Evolutionary conservation across 2,113 vertebrate species (phyloP).

Genomic region (Scortum barcoo): DNA sequence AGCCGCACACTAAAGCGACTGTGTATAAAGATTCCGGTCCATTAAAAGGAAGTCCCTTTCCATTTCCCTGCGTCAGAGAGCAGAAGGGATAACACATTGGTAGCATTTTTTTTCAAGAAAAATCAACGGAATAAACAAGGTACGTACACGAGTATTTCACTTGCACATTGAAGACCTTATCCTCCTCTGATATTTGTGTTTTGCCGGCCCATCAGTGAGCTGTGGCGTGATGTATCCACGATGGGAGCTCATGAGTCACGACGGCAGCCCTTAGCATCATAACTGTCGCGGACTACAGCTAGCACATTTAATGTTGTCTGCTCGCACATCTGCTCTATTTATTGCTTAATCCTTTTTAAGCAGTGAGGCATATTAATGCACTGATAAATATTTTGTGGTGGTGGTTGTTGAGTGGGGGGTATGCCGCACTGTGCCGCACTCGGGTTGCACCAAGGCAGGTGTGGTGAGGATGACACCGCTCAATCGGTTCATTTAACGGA

Average conservation of each 20-base stretch:
- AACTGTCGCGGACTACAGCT: background rate
- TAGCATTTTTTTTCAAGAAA: constrained; percentile 84
- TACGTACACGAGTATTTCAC: background rate
- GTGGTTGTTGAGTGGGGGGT: background rate
- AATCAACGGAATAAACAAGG: constrained; percentile 82
- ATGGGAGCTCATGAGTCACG: constrained; percentile 39
- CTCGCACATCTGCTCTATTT: background rate
- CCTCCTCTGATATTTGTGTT: background rate
- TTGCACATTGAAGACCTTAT: fast-evolving
- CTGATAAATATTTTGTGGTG: fast-evolving
- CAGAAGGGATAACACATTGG: constrained; percentile 75
- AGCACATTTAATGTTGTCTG: background rate
- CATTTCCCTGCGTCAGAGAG: constrained; percentile 81
- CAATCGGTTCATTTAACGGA: background rate
- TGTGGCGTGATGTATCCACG: background rate
- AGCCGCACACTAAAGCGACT: constrained; percentile 56
- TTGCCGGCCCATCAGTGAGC: background rate
- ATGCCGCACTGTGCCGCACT: constrained; percentile 54
- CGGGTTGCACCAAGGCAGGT: constrained; percentile 65
- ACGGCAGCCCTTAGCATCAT: constrained; percentile 15
- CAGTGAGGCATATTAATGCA: fast-evolving
- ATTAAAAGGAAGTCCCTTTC: constrained; percentile 81
- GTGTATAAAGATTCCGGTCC: constrained; percentile 85
- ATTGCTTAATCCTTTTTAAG: too few species aligned
- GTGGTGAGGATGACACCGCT: constrained; percentile 47